phyloP scores from a whole-genome alignment of 2,113 vertebrate genomes.

The Atractosteus spatula region DNA sequence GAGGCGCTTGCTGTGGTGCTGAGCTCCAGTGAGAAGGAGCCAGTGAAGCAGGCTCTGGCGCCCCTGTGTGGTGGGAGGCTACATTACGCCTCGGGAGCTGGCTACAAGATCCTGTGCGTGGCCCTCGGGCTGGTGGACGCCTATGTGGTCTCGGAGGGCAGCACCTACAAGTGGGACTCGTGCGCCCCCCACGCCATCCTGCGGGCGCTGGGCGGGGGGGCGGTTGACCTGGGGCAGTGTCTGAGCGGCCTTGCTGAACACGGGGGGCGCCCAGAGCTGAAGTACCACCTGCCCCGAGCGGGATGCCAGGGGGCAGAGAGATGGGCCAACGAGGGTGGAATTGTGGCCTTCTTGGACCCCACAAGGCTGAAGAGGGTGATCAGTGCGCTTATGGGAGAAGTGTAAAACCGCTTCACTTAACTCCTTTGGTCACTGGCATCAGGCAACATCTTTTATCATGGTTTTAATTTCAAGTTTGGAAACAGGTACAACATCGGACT shows the following conservation, averaged over 20 bases:
- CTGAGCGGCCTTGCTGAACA: conserved; percentile 29
- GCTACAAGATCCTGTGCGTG: conserved; percentile 74
- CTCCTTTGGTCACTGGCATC: too few relatives aligned
- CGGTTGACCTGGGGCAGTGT: conserved; percentile 51
- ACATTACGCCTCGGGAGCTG: conserved; percentile 64
- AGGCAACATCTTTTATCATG: too few relatives aligned
- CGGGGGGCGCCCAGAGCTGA: conserved; percentile 48
- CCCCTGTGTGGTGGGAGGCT: conserved; percentile 52
- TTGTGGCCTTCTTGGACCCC: conserved; percentile 65
- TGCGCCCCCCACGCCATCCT: conserved; percentile 71
- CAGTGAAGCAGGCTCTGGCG: conserved; percentile 51
- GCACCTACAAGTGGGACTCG: conserved; percentile 74
- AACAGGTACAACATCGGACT: too few relatives aligned
- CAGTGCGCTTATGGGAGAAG: conserved; percentile 26
- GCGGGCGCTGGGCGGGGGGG: conserved; percentile 64
- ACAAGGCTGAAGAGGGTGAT: conserved; percentile 49
- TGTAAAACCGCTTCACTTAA: too few relatives aligned
- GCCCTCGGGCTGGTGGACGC: conserved; percentile 64
- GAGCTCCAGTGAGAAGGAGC: conserved; percentile 64
- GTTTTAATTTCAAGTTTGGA: too few relatives aligned
- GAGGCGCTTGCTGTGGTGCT: conserved; percentile 56
- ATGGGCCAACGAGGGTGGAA: conserved; percentile 66
- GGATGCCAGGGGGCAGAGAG: conserved; percentile 51
- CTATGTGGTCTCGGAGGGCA: conserved; percentile 70
- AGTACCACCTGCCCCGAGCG: conserved; percentile 52